Percentiles rank a stretch among this genome's conserved stretches.
phyloP scores from a whole-genome alignment of 2,113 vertebrate genomes.

The Synchiropus splendidus region DNA sequence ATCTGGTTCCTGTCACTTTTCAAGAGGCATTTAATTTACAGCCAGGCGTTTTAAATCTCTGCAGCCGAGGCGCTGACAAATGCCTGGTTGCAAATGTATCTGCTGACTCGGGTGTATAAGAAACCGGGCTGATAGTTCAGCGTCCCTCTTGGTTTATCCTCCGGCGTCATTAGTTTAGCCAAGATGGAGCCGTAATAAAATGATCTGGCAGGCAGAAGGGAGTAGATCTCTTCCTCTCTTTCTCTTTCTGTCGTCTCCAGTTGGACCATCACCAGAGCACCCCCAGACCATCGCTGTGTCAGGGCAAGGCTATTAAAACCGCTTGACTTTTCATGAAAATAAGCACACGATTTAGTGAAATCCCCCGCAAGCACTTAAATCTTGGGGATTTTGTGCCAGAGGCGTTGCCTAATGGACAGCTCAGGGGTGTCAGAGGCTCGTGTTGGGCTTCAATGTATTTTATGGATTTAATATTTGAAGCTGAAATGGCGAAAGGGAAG shows the following conservation, averaged over 20 bases:
- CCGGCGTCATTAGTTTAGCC: slow-evolving; percentile 50
- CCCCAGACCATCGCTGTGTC: slow-evolving; percentile 58
- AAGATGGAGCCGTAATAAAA: slow-evolving; percentile 40
- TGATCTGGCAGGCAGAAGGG: slow-evolving; percentile 24
- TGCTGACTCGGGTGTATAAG: slow-evolving; percentile 51
- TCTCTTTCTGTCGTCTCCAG: slow-evolving; percentile 10
- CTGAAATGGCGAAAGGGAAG: slow-evolving; percentile 43
- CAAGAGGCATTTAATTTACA: slow-evolving; percentile 53
- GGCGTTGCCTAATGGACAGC: slow-evolving; percentile 48
- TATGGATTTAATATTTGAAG: slow-evolving; percentile 29
- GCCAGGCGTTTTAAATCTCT: slow-evolving; percentile 56
- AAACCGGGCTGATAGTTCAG: slow-evolving; percentile 40
- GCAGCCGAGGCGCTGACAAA: slow-evolving; percentile 49
- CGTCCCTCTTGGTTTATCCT: slow-evolving; percentile 56
- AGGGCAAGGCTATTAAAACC: slow-evolving; percentile 62
- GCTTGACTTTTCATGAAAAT: slow-evolving; percentile 64
- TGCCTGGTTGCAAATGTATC: slow-evolving; percentile 53
- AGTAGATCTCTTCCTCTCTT: slow-evolving; percentile 15
- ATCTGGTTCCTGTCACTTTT: slow-evolving; percentile 48
- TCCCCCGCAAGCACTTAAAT: slow-evolving; percentile 45
- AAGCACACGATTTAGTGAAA: slow-evolving; percentile 66
- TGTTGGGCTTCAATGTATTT: slow-evolving; percentile 30
- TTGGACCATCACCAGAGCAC: slow-evolving; percentile 46
- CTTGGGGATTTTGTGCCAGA: slow-evolving; percentile 49
- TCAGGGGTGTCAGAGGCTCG: slow-evolving; percentile 52